phyloP scores from a whole-genome alignment of 1,140 invertebrate species.

The Bombyx mandarina region DNA sequence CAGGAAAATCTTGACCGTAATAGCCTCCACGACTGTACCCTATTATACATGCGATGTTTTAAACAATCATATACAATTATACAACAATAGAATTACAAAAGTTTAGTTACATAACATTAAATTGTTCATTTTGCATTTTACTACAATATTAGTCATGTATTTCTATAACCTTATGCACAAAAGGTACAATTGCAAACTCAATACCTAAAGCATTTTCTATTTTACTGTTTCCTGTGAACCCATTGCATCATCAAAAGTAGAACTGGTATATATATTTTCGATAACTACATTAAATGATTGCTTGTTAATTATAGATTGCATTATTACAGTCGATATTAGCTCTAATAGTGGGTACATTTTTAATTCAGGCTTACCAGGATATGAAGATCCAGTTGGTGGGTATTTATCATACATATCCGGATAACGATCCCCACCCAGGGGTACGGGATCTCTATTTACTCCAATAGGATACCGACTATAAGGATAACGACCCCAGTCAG shows the following conservation, averaged over 20 bases:
- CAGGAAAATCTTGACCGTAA: slow-evolving; percentile 45
- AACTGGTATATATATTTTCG: too few relatives aligned
- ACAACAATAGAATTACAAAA: too few relatives aligned
- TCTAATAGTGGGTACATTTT: slow-evolving; percentile 1
- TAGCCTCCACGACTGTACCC: slow-evolving; percentile 58
- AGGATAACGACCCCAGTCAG: slow-evolving; percentile 65
- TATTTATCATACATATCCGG: slow-evolving; percentile 67
- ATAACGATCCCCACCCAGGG: slow-evolving; percentile 60
- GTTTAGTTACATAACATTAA: too few relatives aligned
- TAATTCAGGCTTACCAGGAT: slow-evolving; percentile 49
- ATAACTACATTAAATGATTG: background rate
- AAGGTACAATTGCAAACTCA: too few relatives aligned
- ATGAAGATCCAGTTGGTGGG: slow-evolving; percentile 64
- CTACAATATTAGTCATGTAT: too few relatives aligned
- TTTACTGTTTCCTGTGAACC: too few relatives aligned
- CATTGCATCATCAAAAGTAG: too few relatives aligned
- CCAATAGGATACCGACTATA: slow-evolving; percentile 56
- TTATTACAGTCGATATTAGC: background rate
- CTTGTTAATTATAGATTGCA: background rate
- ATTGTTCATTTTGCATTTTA: too few relatives aligned
- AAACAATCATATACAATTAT: too few relatives aligned
- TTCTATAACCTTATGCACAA: too few relatives aligned
- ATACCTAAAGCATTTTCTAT: too few relatives aligned
- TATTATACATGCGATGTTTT: slow-evolving; percentile 20
- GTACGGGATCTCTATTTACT: slow-evolving; percentile 59